Evolutionary conservation across 2,797 vertebrate species (phyloP).

Genomic region (Bradypodion ventrale): DNA sequence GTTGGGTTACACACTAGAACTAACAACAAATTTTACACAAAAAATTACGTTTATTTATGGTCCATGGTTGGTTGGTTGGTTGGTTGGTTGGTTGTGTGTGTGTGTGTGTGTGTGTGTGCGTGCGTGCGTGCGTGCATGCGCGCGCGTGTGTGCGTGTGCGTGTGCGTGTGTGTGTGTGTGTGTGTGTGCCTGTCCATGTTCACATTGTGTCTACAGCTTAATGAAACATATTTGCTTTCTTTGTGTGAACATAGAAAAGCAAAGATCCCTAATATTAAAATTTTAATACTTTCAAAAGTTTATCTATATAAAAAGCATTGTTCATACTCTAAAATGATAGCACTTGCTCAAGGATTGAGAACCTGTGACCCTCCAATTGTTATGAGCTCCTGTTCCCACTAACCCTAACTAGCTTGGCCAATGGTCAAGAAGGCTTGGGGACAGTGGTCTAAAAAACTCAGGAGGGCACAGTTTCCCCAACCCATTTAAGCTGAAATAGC

Average conservation of each 20-base stretch:
- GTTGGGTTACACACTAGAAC: too few species aligned
- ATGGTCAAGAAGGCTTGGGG: background rate
- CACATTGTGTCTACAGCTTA: background rate
- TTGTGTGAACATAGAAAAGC: background rate
- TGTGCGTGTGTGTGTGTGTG: too few species aligned
- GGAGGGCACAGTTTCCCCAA: background rate
- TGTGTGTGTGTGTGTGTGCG: too few species aligned
- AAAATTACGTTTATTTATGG: background rate
- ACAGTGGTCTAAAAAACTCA: background rate
- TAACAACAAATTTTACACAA: too few species aligned
- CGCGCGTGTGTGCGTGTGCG: too few species aligned
- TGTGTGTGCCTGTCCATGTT: background rate
- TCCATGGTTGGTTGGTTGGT: too few species aligned
- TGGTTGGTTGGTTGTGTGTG: too few species aligned
- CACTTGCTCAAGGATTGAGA: background rate
- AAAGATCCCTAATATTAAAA: background rate
- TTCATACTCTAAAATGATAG: background rate
- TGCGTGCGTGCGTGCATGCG: too few species aligned
- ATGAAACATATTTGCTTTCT: background rate
- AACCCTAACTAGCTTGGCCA: background rate
- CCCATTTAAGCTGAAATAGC: too few species aligned
- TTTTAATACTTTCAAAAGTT: background rate
- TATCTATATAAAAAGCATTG: background rate
- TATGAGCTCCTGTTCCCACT: background rate
- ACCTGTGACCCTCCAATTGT: background rate